Evolutionary conservation across 2,113 vertebrate genomes (phyloP).

Genomic region (Sciurus niger): DNA sequence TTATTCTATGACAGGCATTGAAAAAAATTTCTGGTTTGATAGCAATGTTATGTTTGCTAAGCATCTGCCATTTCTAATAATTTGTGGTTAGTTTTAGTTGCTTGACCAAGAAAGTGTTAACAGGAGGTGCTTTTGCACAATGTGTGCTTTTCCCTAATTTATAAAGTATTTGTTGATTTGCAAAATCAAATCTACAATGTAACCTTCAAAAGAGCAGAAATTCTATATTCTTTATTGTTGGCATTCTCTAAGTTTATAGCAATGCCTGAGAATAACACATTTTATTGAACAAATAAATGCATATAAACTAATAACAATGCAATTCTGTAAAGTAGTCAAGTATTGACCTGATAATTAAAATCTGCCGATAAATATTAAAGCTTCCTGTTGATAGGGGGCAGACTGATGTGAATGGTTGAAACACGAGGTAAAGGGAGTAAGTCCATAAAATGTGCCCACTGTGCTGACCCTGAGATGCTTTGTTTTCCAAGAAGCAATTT

Average conservation of each 20-base stretch:
- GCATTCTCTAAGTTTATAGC: background rate
- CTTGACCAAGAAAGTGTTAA: background rate
- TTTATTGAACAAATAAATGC: background rate
- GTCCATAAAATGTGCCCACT: too few species aligned
- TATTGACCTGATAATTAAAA: background rate
- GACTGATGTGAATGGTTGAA: too few species aligned
- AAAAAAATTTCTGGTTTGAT: conserved; percentile 4
- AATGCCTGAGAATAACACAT: background rate
- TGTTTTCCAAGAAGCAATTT: too few species aligned
- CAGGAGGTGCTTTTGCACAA: background rate
- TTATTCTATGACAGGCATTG: background rate
- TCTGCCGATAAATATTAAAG: background rate
- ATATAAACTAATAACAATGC: background rate
- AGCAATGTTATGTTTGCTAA: background rate
- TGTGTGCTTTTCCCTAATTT: background rate
- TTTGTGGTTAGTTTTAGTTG: background rate
- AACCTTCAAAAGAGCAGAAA: background rate
- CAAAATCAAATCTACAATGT: background rate
- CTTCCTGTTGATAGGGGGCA: background rate
- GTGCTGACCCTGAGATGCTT: too few species aligned
- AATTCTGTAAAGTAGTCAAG: background rate
- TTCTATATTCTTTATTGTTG: background rate
- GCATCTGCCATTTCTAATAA: background rate
- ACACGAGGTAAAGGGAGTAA: too few species aligned
- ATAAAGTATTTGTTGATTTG: background rate